Conservation (phyloP, 2,113 vertebrate genomes). For the Heliornis fulica region DNA sequence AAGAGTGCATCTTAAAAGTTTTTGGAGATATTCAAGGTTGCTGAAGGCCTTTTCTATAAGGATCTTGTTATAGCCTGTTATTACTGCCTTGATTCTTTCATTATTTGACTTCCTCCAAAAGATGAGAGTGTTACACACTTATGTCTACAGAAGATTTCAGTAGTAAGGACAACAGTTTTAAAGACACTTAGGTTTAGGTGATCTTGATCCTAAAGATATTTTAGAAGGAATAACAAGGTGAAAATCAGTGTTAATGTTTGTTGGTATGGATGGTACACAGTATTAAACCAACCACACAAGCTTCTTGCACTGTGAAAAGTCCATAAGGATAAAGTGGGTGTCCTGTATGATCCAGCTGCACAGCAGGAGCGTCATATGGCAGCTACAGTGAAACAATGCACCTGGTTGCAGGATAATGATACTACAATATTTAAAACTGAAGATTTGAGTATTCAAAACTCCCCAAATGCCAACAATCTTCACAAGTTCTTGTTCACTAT, state of each 20-base stretch:
- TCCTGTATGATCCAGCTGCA: background rate
- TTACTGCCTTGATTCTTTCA: background rate
- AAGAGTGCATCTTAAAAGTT: background rate
- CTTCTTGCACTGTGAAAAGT: background rate
- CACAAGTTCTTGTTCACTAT: background rate
- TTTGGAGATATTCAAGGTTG: background rate
- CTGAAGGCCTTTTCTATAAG: background rate
- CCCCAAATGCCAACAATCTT: background rate
- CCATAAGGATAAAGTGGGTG: background rate
- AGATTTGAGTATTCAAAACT: background rate
- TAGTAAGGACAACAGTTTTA: background rate
- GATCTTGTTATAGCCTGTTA: background rate
- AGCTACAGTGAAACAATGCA: background rate
- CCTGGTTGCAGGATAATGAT: background rate
- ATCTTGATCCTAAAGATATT: background rate
- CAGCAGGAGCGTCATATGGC: background rate
- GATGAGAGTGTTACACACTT: background rate
- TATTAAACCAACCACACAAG: background rate
- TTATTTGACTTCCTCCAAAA: background rate
- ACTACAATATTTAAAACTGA: background rate
- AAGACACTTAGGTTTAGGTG: background rate
- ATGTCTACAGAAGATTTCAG: background rate
- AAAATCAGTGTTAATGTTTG: background rate
- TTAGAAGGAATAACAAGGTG: background rate
- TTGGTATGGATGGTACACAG: background rate